Percentiles rank a stretch among this genome's conserved stretches.
phyloP scores from a whole-genome alignment of 2,888 invertebrate species.

The Alcis repandata region DNA sequence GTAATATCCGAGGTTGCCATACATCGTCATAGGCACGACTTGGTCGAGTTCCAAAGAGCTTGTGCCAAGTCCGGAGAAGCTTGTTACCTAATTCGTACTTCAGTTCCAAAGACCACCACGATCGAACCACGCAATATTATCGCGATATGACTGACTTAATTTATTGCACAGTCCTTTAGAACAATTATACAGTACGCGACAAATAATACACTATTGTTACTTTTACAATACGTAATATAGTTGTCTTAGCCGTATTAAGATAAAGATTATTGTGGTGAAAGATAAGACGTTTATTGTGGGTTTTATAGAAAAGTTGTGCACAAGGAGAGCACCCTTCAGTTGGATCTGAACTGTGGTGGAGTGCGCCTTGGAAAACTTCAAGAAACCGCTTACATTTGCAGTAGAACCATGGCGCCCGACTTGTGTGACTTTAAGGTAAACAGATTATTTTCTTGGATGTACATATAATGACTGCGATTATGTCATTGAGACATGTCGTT shows the following conservation, averaged over 20 bases:
- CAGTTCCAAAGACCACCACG: slow-evolving; percentile 60
- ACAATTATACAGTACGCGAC: slow-evolving; percentile 43
- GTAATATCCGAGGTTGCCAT: neutral
- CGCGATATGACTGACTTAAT: slow-evolving; percentile 68
- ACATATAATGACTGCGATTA: slow-evolving; percentile 2
- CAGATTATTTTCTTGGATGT: slow-evolving; percentile 25
- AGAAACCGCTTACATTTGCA: slow-evolving; percentile 28
- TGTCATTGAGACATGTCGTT: neutral
- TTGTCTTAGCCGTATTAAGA: slow-evolving; percentile 71
- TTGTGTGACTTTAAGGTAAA: slow-evolving; percentile 68
- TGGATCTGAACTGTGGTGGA: slow-evolving; percentile 57
- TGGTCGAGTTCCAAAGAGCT: slow-evolving; percentile 72
- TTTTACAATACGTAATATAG: slow-evolving; percentile 63
- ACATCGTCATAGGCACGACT: slow-evolving; percentile 45
- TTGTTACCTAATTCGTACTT: slow-evolving; percentile 65
- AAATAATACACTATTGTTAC: slow-evolving; percentile 64
- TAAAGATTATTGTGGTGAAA: slow-evolving; percentile 73
- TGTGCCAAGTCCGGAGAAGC: slow-evolving; percentile 65
- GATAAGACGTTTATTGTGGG: slow-evolving; percentile 78
- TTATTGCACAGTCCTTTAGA: slow-evolving; percentile 60
- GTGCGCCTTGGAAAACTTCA: slow-evolving; percentile 51
- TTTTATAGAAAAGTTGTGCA: slow-evolving; percentile 70
- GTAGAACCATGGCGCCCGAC: slow-evolving; percentile 63
- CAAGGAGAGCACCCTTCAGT: slow-evolving; percentile 62
- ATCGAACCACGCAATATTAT: slow-evolving; percentile 58